phyloP scores from a whole-genome alignment of 1,140 invertebrate genomes.

The Achroia grisella region DNA sequence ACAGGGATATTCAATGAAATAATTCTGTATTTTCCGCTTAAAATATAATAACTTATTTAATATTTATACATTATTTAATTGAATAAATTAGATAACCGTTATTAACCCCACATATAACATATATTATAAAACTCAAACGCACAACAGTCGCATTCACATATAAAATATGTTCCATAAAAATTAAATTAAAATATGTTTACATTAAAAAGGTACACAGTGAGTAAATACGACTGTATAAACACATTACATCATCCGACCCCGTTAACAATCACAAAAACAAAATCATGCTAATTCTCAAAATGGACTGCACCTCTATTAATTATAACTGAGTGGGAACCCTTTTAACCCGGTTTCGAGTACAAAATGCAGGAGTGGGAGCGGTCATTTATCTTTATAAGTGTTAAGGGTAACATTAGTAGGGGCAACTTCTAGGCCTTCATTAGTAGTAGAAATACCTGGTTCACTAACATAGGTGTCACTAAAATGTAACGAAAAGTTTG shows the following conservation, averaged over 20 bases:
- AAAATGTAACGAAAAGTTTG: constrained; percentile 9
- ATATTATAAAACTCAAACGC: too few relatives aligned
- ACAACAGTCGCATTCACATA: too few relatives aligned
- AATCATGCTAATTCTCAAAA: constrained; percentile 29
- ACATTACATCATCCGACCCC: not conserved
- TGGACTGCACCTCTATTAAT: constrained; percentile 49
- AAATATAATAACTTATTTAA: too few relatives aligned
- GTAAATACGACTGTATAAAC: too few relatives aligned
- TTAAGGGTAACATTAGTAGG: constrained; percentile 26
- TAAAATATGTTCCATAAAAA: too few relatives aligned
- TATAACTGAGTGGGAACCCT: constrained; percentile 55
- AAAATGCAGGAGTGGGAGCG: constrained; percentile 48
- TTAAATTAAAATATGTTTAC: too few relatives aligned
- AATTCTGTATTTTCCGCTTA: too few relatives aligned
- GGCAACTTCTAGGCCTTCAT: constrained; percentile 26
- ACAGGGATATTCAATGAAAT: too few relatives aligned
- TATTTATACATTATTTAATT: too few relatives aligned
- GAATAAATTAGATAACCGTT: too few relatives aligned
- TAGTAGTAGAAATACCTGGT: constrained; percentile 5
- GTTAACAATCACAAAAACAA: constrained; percentile 19
- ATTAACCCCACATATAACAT: too few relatives aligned
- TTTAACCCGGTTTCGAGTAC: constrained; percentile 41
- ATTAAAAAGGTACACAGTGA: too few relatives aligned
- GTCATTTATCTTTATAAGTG: constrained; percentile 57
- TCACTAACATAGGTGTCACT: not conserved